A percentile compares a stretch with the other conserved stretches of the same genome.
Conservation (phyloP, 2,113 vertebrate species). For the Gulo gulo region DNA sequence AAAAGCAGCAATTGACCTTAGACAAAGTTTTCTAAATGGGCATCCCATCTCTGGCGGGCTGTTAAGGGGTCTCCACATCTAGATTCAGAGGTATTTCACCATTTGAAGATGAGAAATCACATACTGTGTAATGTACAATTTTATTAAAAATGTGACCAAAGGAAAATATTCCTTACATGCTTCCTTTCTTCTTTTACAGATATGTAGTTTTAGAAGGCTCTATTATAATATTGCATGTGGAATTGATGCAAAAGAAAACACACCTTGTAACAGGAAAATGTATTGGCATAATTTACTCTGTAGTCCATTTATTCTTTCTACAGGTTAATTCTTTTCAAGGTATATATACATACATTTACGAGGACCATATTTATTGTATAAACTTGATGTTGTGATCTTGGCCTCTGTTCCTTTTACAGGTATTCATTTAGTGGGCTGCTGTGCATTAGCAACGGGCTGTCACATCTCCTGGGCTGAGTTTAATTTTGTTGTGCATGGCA, state of each 20-base stretch:
- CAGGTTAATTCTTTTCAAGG: slow-evolving; percentile 77
- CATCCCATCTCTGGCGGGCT: background rate
- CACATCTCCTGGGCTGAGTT: slow-evolving; percentile 65
- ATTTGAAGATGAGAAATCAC: slow-evolving; percentile 58
- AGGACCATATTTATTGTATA: slow-evolving; percentile 67
- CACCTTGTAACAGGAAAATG: slow-evolving; percentile 70
- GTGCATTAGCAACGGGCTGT: slow-evolving; percentile 67
- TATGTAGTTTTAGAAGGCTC: slow-evolving; percentile 71
- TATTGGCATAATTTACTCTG: slow-evolving; percentile 76
- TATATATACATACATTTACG: slow-evolving; percentile 68
- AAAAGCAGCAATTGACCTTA: background rate
- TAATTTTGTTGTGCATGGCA: slow-evolving; percentile 74
- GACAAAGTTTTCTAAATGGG: background rate
- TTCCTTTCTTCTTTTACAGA: slow-evolving; percentile 75
- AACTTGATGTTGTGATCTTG: slow-evolving; percentile 71
- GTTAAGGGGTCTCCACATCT: background rate
- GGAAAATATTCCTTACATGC: slow-evolving; percentile 66
- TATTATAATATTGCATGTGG: slow-evolving; percentile 70
- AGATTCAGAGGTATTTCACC: slow-evolving; percentile 48
- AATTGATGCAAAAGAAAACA: slow-evolving; percentile 74
- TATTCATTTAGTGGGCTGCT: slow-evolving; percentile 71
- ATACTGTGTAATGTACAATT: slow-evolving; percentile 61
- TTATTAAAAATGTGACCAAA: slow-evolving; percentile 61
- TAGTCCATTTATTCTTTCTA: slow-evolving; percentile 75
- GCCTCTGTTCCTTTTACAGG: slow-evolving; percentile 72